A percentile compares a stretch with the other conserved stretches of the same genome.
These are phyloP conservation scores for Zaprionus nigranus DNA, from an alignment of 1,140 invertebrate genomes.

Conservation along the genomic window DNA sequence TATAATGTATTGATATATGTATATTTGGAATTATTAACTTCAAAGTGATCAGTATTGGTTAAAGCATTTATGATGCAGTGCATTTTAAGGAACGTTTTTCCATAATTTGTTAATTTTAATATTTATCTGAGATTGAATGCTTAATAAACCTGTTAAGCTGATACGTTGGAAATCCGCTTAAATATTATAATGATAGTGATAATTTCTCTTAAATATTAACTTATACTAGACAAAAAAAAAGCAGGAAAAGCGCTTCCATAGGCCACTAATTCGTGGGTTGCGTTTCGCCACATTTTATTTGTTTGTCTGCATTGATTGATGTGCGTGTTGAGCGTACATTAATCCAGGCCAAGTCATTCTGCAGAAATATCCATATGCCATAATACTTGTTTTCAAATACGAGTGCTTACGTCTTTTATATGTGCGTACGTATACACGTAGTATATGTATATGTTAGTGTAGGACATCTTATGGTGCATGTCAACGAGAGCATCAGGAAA, in stretches of 20 bases:
- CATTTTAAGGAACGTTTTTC: not conserved
- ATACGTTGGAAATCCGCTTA: not conserved
- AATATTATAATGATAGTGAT: not conserved
- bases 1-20: no score
- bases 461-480: conserved; percentile 5
- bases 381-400: conserved; percentile 1
- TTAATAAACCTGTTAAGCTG: not conserved
- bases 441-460: not conserved
- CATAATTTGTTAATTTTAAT: not conserved
- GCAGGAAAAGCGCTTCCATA: not conserved
- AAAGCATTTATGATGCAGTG: no score
- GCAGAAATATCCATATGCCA: conserved; percentile 7
- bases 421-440: not conserved
- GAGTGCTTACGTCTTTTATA: not conserved
- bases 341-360: not conserved
- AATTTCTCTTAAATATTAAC: conserved; percentile 5
- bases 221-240: not conserved
- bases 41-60: no score
- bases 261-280: not conserved
- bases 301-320: not conserved
- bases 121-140: not conserved
- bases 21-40: no score
- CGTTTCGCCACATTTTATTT: conserved; percentile 1
- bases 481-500: conserved; percentile 10
- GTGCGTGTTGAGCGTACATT: not conserved